Base-by-base conservation (phyloP, 2,797 vertebrate species). In the Orestias chungarensis region DNA sequence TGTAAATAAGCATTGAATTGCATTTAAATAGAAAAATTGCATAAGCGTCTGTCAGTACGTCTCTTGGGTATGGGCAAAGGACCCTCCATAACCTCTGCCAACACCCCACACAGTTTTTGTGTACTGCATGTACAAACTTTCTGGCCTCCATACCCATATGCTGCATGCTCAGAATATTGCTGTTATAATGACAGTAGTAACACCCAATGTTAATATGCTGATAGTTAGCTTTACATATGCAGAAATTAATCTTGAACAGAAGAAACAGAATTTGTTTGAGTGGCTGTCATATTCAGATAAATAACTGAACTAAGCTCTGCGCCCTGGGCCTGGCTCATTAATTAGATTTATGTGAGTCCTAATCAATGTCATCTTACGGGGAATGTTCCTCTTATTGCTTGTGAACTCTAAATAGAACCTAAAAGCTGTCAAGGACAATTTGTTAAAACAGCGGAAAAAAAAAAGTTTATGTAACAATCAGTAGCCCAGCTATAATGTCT, bases 301-400 rank as follows among this genome's bases (percentile, higher is more conserved):
- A 57, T 57, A 57, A 57, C 20, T 33, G 55, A 57, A 57, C 18
- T 33, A 8, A 18, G 55, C 55, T 33, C 31, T 33, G 55, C 33
- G 17, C 55, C 55, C 55, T 33, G 29, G 20, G 55, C 31, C 33
- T 57, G 31, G 33, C 55, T 57, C 15, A 33, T 57, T 57, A 57
- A 57, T 33, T 31, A 33, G 55, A 57, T 57, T 57, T 33, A 33
- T 57, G 55, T 57, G 55, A 57, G 31, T 57, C 55, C 55, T 57
- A 57, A 57, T 33, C 55, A 57, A 33, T 57, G 31, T 33, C 55
- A 33, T 33, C 55, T 57, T 31, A 29, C 33, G 17, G 2, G 55
- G 29, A 31, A 33, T 33, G 1, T 57, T 57, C 31, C 33, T 8
- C 18, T 57, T 15, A 1, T 33, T 18, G 29, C 31, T 33, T 4